Conservation (phyloP, 1,140 invertebrate genomes). For the fruit fly (Drosophila melanogaster) region Release_6_plus_ISO1_MT NT_033777.3:22895501-22896000, state of each 20-base stretch:
- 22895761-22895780: constrained; percentile 71
- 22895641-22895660: constrained; percentile 19
- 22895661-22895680: constrained; percentile 66
- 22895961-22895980: constrained; percentile 75
- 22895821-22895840: constrained; percentile 33
- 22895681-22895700: constrained; percentile 63
- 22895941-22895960: constrained; percentile 24
- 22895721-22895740: constrained; percentile 8
- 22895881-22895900: constrained; percentile 35
- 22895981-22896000: constrained; percentile 80
- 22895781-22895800: constrained; percentile 48
- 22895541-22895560: constrained; percentile 66
- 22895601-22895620: constrained; percentile 18
- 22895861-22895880: constrained; percentile 75
- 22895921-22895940: constrained; percentile 60
- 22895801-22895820: constrained; percentile 13
- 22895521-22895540: constrained; percentile 80
- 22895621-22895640: constrained; percentile 40
- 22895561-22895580: constrained; percentile 59
- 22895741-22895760: constrained; percentile 45
- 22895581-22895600: constrained; percentile 42
- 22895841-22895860: constrained; percentile 61
- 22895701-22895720: constrained; percentile 57
- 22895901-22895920: constrained; percentile 54
- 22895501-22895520: constrained; percentile 79